phyloP scores from a whole-genome alignment of 2,113 vertebrate species.

The Perca flavescens region DNA sequence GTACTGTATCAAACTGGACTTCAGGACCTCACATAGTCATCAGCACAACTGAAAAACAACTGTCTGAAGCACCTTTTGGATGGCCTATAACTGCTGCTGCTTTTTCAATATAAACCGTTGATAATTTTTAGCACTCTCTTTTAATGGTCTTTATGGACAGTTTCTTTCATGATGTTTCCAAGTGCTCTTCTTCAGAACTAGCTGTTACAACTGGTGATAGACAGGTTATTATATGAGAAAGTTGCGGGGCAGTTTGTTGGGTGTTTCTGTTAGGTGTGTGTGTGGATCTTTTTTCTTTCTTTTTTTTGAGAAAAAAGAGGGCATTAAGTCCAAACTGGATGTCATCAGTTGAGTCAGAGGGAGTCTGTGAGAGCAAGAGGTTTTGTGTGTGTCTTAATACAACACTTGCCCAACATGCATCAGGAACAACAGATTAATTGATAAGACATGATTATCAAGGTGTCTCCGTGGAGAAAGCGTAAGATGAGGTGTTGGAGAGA shows the following conservation, averaged over 20 bases:
- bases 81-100: constrained; percentile 55
- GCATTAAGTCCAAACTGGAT: constrained; percentile 44
- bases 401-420: neutral
- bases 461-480: constrained; percentile 7
- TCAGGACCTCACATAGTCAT: constrained; percentile 54
- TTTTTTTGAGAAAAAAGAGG: constrained; percentile 7
- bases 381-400: constrained; percentile 25
- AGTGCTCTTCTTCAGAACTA: constrained; percentile 69
- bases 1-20: constrained; percentile 64
- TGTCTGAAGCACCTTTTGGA: constrained; percentile 31
- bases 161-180: constrained; percentile 50
- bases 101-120: constrained; percentile 36
- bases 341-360: constrained; percentile 15
- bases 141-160: constrained; percentile 44
- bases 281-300: neutral
- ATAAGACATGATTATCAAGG: constrained; percentile 15
- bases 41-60: constrained; percentile 49
- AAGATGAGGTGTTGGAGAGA: neutral
- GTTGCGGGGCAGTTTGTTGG: constrained; percentile 18
- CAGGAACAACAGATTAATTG: constrained; percentile 33
- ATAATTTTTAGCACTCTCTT: constrained; percentile 5
- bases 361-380: constrained; percentile 16
- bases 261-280: constrained; percentile 9
- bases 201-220: constrained; percentile 51
- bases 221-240: constrained; percentile 18